phyloP scores from a whole-genome alignment of 2,113 vertebrate species.

The Dromiciops gliroides region DNA sequence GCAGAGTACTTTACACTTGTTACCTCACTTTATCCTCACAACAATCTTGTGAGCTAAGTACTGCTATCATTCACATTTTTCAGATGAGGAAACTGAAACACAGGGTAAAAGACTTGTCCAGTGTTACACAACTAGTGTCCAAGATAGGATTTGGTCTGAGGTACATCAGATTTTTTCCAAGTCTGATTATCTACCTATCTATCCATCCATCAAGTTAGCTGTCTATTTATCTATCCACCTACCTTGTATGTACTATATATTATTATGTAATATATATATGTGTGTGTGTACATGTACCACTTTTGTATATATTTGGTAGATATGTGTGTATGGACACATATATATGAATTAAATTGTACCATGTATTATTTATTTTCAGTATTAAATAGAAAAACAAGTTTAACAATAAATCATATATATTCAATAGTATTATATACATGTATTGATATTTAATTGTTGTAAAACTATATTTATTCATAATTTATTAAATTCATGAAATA shows the following conservation, averaged over 20 bases:
- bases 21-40: background rate
- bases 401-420: background rate
- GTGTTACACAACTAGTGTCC: background rate
- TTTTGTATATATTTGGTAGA: too few relatives aligned
- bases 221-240: too few relatives aligned
- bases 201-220: background rate
- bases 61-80: background rate
- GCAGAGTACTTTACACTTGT: background rate
- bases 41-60: background rate
- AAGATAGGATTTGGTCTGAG: background rate
- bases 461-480: background rate
- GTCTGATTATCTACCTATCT: background rate
- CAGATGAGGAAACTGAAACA: background rate
- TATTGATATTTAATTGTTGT: background rate
- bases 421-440: background rate
- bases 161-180: background rate
- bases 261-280: too few relatives aligned
- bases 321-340: background rate
- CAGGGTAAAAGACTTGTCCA: background rate
- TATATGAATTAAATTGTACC: background rate
- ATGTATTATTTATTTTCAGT: background rate
- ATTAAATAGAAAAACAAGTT: background rate
- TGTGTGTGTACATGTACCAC: too few relatives aligned
- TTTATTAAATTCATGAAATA: background rate
- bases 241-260: too few relatives aligned